Percentiles rank a stretch among this genome's conserved stretches.
Evolutionary conservation across 2,888 invertebrate species (phyloP).

Genomic region (Allolobophora icterica): DNA sequence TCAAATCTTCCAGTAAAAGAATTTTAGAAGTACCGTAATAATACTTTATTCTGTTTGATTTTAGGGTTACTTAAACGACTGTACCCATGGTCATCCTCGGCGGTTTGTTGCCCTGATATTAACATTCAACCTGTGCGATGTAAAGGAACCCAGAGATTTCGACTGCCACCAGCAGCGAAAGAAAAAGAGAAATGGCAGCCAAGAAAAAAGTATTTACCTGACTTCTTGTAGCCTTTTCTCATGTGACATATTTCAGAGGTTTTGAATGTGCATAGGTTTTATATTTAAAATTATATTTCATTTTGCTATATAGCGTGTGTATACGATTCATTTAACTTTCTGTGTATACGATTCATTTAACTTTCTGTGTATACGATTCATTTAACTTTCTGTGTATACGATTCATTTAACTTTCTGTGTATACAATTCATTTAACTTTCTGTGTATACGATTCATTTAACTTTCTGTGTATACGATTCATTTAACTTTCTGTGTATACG

Average conservation of each 20-base stretch:
- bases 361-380: neutral
- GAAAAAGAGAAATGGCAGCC: slow-evolving; percentile 23
- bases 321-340: neutral
- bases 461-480: neutral
- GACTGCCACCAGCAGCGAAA: slow-evolving; percentile 39
- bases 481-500: neutral
- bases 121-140: slow-evolving; percentile 13
- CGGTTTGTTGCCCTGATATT: neutral
- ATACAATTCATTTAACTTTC: neutral
- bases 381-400: neutral
- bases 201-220: neutral
- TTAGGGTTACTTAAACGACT: neutral
- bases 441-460: neutral
- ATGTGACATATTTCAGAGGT: neutral
- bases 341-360: neutral
- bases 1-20: neutral
- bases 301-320: neutral
- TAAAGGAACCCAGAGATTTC: slow-evolving; percentile 27
- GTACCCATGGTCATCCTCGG: neutral
- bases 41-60: neutral
- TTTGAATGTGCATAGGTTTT: neutral
- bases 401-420: neutral
- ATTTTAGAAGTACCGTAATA: neutral
- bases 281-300: neutral
- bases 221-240: neutral